Conservation (phyloP, 2,888 invertebrate species). For the Cylloceria caligata region DNA sequence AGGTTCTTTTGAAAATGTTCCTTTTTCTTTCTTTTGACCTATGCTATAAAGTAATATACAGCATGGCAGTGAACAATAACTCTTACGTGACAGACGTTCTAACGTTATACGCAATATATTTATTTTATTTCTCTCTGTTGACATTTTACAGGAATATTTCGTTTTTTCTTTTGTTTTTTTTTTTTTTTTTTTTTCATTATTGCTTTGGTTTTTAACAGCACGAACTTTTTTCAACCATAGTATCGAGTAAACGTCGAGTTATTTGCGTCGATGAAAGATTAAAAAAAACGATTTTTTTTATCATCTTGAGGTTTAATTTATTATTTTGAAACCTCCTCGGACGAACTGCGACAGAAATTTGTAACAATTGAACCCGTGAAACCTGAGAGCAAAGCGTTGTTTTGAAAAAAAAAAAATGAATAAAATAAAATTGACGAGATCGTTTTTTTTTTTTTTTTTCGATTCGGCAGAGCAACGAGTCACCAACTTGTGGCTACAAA, state of each 20-base stretch:
- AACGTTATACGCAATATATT: conserved; percentile 19
- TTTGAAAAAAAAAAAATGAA: neutral
- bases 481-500: conserved; percentile 36
- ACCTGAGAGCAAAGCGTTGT: neutral
- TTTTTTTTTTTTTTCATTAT: conserved; percentile 26
- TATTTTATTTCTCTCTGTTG: conserved; percentile 3
- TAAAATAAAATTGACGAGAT: neutral
- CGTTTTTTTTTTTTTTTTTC: conserved; percentile 24
- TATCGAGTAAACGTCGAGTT: neutral
- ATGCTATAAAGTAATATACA: conserved; percentile 80
- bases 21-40: conserved; percentile 66
- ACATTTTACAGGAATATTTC: conserved; percentile 3
- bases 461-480: conserved; percentile 29
- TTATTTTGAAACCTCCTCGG: neutral
- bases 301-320: neutral
- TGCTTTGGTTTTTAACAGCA: conserved; percentile 10
- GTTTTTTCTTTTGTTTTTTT: conserved; percentile 3
- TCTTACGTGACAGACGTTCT: conserved; percentile 69
- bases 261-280: neutral
- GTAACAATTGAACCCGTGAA: neutral
- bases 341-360: neutral
- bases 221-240: conserved; percentile 19
- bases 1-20: conserved; percentile 18
- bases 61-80: conserved; percentile 83
- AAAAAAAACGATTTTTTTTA: neutral